phyloP scores from a whole-genome alignment of 2,888 invertebrate genomes.

The Apamea anceps region DNA sequence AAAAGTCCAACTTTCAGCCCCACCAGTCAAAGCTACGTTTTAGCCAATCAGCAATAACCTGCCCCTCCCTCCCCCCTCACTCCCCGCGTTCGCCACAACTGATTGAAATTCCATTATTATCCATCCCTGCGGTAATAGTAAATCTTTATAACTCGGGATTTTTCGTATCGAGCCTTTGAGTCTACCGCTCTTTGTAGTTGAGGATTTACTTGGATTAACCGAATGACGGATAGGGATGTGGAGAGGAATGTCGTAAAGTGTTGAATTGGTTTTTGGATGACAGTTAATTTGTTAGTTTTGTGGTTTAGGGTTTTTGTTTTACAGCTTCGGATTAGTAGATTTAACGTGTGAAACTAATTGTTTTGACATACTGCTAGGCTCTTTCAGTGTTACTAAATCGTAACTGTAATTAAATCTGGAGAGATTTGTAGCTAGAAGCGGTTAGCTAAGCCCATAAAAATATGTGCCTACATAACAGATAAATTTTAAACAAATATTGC shows the following conservation, averaged over 20 bases:
- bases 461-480: neutral
- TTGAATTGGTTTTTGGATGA: constrained; percentile 41
- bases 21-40: constrained; percentile 66
- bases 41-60: constrained; percentile 71
- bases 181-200: constrained; percentile 78
- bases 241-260: constrained; percentile 38
- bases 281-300: constrained; percentile 32
- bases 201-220: constrained; percentile 79
- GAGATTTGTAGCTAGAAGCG: neutral
- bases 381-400: neutral
- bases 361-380: neutral
- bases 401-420: neutral
- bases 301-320: constrained; percentile 6
- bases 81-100: constrained; percentile 71
- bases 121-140: constrained; percentile 82
- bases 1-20: constrained; percentile 61
- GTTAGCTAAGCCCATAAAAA: too few species aligned
- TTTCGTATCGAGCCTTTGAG: constrained; percentile 81
- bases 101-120: constrained; percentile 90
- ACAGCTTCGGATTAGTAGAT: neutral
- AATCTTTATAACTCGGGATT: constrained; percentile 84
- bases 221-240: constrained; percentile 71
- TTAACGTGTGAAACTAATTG: neutral
- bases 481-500: too few species aligned
- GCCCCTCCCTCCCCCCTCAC: constrained; percentile 33